Conservation (phyloP, 2,113 vertebrate species). For the Gracilinanus agilis region DNA sequence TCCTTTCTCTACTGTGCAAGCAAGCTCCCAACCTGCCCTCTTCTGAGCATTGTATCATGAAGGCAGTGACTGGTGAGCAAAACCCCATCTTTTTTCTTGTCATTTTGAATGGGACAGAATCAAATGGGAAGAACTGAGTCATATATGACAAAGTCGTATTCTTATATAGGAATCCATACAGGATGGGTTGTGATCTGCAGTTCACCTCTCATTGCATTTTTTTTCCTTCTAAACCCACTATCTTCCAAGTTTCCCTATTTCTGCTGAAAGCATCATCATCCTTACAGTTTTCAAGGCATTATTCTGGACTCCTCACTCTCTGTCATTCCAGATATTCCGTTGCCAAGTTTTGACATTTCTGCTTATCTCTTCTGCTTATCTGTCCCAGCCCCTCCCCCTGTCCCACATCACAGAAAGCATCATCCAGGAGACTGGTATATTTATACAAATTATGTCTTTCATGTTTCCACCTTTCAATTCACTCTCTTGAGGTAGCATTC, state of each 20-base stretch:
- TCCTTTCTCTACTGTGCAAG: neutral
- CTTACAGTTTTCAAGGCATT: neutral
- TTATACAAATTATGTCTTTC: too few relatives aligned
- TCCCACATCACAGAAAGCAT: too few relatives aligned
- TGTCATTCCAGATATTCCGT: neutral
- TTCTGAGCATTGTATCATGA: neutral
- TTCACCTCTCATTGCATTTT: neutral
- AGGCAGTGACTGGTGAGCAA: neutral
- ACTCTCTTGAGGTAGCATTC: too few relatives aligned
- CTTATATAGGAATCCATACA: too few relatives aligned
- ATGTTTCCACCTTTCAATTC: too few relatives aligned
- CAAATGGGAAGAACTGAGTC: neutral
- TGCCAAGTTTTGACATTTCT: neutral
- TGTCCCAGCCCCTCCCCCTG: too few relatives aligned
- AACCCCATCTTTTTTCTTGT: neutral
- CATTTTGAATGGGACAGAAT: neutral
- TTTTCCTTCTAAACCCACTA: neutral
- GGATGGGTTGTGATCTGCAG: neutral
- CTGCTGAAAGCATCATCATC: neutral
- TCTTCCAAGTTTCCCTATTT: neutral
- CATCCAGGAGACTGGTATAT: too few relatives aligned
- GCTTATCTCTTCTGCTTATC: neutral
- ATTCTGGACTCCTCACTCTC: neutral
- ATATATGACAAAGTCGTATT: too few relatives aligned
- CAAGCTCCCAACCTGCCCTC: neutral